A percentile compares a stretch with the other conserved stretches of the same genome.
These are phyloP conservation scores for Drosophila mulleri DNA, from an alignment of 2,888 invertebrate species.

Conservation along the genomic window DNA sequence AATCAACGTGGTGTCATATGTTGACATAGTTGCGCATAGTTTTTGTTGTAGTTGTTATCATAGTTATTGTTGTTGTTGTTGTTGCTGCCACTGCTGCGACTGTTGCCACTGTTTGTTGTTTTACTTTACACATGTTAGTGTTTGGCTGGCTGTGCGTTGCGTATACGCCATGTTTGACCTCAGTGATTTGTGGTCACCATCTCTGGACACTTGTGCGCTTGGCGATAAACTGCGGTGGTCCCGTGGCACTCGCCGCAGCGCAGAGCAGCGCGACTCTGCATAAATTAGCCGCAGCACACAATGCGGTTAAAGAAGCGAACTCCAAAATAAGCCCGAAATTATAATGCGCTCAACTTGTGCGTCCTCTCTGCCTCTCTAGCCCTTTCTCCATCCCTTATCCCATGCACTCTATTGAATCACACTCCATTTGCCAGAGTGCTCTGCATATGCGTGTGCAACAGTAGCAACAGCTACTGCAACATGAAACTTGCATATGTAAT, in stretches of 20 bases:
- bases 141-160: constrained; percentile 46
- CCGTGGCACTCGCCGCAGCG: constrained; percentile 26
- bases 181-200: constrained; percentile 73
- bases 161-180: constrained; percentile 72
- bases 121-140: constrained; percentile 33
- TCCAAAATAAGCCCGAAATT: constrained; percentile 40
- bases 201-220: constrained; percentile 64
- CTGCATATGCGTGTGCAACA: constrained; percentile 38
- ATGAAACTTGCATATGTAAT: constrained; percentile 54
- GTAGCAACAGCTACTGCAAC: constrained; percentile 23
- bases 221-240: constrained; percentile 72
- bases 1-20: constrained; percentile 76
- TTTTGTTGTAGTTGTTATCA: constrained; percentile 36
- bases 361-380: too few species aligned
- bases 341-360: constrained; percentile 19
- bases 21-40: constrained; percentile 64
- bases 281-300: constrained; percentile 71
- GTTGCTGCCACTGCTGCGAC: neutral
- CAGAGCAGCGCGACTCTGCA: constrained; percentile 42
- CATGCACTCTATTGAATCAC: constrained; percentile 21
- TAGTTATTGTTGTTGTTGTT: constrained; percentile 9
- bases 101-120: constrained; percentile 10
- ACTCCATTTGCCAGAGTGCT: constrained; percentile 59
- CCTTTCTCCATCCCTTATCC: neutral
- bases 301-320: constrained; percentile 49